A percentile compares a stretch with the other conserved stretches of the same genome.
phyloP scores from a whole-genome alignment of 2,113 vertebrate species.

The Apodemus sylvaticus region DNA sequence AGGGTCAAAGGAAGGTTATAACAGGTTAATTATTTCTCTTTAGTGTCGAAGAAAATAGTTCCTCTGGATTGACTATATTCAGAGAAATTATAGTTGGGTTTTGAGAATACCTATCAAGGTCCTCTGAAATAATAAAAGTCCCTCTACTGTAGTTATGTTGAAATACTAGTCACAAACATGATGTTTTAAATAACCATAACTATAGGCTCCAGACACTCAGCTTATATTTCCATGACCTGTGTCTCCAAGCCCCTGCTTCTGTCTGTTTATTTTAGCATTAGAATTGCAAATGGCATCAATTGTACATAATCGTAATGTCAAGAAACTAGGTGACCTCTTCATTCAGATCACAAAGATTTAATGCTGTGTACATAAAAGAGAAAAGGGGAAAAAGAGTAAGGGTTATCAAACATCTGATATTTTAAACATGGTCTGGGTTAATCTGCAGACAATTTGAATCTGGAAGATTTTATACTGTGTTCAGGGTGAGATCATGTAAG shows the following conservation, averaged over 20 bases:
- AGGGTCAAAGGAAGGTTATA: slow-evolving; percentile 61
- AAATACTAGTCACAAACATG: slow-evolving; percentile 30
- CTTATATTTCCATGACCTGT: neutral
- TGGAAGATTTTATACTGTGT: slow-evolving; percentile 63
- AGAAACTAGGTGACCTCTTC: slow-evolving; percentile 65
- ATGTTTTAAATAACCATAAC: slow-evolving; percentile 27
- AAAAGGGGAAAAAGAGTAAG: neutral
- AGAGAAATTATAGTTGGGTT: slow-evolving; percentile 49
- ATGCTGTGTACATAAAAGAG: slow-evolving; percentile 66
- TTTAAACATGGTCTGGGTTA: slow-evolving; percentile 70
- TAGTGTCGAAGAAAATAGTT: slow-evolving; percentile 53
- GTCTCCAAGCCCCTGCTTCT: neutral
- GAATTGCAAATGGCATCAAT: slow-evolving; percentile 65
- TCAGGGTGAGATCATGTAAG: slow-evolving; percentile 72
- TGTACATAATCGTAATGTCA: slow-evolving; percentile 75
- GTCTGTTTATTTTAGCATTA: neutral
- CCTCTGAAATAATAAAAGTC: neutral
- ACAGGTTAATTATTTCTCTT: slow-evolving; percentile 68
- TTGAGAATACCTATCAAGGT: slow-evolving; percentile 25
- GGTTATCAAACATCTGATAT: slow-evolving; percentile 75
- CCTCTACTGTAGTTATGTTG: slow-evolving; percentile 11
- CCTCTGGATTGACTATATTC: slow-evolving; percentile 55
- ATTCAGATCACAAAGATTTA: slow-evolving; percentile 64
- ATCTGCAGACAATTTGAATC: slow-evolving; percentile 70
- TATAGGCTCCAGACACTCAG: slow-evolving; percentile 18